phyloP scores from a whole-genome alignment of 2,888 invertebrate species.

The Drosophila anceps region DNA sequence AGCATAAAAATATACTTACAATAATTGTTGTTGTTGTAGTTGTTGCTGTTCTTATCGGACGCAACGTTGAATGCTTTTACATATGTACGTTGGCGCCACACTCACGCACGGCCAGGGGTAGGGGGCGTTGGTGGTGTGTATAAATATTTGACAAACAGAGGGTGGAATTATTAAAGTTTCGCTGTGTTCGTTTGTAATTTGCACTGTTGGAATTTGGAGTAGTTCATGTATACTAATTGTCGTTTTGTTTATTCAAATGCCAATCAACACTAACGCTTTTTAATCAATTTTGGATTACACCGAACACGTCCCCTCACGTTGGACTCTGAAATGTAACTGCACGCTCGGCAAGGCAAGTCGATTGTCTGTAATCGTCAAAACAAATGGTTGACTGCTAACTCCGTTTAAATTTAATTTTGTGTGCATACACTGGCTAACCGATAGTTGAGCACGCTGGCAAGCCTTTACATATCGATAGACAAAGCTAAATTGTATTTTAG shows the following conservation, averaged over 20 bases:
- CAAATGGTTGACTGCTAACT: slow-evolving; percentile 8
- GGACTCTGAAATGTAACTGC: slow-evolving; percentile 50
- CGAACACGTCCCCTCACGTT: neutral
- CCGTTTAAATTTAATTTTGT: neutral
- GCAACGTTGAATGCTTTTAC: slow-evolving; percentile 51
- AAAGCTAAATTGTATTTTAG: accelerated
- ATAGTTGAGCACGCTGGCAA: slow-evolving; percentile 20
- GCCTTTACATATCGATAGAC: slow-evolving; percentile 14
- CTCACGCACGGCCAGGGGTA: slow-evolving; percentile 32
- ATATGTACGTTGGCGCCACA: slow-evolving; percentile 70
- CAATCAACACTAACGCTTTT: slow-evolving; percentile 33
- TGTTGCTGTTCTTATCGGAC: slow-evolving; percentile 43
- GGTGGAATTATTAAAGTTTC: slow-evolving; percentile 28
- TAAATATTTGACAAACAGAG: slow-evolving; percentile 60
- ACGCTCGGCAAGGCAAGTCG: slow-evolving; percentile 13
- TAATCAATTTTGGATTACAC: slow-evolving; percentile 6
- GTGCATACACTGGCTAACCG: slow-evolving; percentile 14
- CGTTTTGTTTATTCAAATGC: slow-evolving; percentile 54
- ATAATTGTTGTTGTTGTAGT: slow-evolving; percentile 42
- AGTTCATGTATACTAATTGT: slow-evolving; percentile 15
- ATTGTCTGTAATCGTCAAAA: slow-evolving; percentile 19
- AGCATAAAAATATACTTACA: slow-evolving; percentile 62
- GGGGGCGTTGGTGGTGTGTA: slow-evolving; percentile 45
- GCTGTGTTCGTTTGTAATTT: slow-evolving; percentile 7
- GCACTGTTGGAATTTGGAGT: slow-evolving; percentile 38